Base-by-base conservation (phyloP, 2,888 invertebrate species). In the Electrophaes corylata region DNA sequence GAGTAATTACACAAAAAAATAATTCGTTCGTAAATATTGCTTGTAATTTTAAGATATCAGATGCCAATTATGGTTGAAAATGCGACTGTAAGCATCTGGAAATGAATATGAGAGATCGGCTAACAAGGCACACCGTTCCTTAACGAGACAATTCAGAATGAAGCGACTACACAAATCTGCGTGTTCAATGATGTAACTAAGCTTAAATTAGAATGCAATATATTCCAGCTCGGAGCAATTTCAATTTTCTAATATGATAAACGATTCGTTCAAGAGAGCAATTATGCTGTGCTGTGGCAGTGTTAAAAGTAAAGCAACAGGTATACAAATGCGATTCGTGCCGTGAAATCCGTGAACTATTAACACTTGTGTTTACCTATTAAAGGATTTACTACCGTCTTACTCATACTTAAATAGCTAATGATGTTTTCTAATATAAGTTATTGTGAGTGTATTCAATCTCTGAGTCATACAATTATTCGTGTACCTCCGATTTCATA, bases 181-280 rank as follows among this genome's bases (percentile, higher is more conserved):
- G 62, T 55, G 11, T 48, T 29, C 33, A 54, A 67, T 70, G 65
- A 69, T 69, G 71, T 66, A 75, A 76, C 76, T 77, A 75, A 74
- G 64, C 68, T 70, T 64, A 73, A 75, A 79, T 78, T 72, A 77
- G 74, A 76, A 76, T 73, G 68, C 76, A 67, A 76, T 76, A 78
- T 76, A 76, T 75, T 73, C 72, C 73, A 66, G 73, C 79, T 76
- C 59, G 66, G 60, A 80, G 79, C 75, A 66, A 74, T 80, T 82
- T 79, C 76, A 84, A 80, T 80, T 73, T 74, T 75, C 76, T 81
- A 79, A 84, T 81, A 82, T 82, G 85, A 87, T 87, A 88, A 86
- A 83, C 84, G 83, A 88, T 88, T 88, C 80, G 88, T 86, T 87
- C 84, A 66, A 81, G 83, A 70, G 76, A 74, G 78, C 83, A 88